A percentile compares a stretch with the other conserved stretches of the same genome.
Conservation (phyloP, 2,888 invertebrate genomes). For the Hemicrepidius hirtus region DNA sequence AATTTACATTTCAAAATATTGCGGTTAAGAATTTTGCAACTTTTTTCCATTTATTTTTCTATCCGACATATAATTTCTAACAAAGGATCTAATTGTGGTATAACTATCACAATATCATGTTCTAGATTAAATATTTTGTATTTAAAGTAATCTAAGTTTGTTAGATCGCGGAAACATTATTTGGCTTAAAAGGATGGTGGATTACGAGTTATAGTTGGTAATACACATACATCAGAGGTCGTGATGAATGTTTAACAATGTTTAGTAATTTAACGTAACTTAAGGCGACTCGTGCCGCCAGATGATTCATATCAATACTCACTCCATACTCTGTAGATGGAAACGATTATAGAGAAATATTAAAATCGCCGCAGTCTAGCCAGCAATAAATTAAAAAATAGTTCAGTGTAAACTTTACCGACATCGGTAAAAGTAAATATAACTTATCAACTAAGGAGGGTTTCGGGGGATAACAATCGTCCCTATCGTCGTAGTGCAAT, state of each 20-base stretch:
- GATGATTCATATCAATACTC: constrained; percentile 60
- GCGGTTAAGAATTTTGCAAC: too few relatives aligned
- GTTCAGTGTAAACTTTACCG: constrained; percentile 34
- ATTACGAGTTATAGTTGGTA: constrained; percentile 45
- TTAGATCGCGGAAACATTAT: constrained; percentile 14
- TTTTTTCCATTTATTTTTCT: too few relatives aligned
- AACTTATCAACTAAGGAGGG: not conserved
- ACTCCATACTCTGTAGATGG: constrained; percentile 48
- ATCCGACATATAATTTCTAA: too few relatives aligned
- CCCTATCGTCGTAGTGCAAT: constrained; percentile 17
- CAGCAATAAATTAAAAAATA: constrained; percentile 44
- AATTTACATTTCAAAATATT: too few relatives aligned
- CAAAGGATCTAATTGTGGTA: too few relatives aligned
- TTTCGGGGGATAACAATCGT: constrained; percentile 11
- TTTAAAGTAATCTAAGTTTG: too few relatives aligned
- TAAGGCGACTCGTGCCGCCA: constrained; percentile 61
- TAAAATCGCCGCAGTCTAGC: constrained; percentile 48
- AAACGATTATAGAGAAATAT: constrained; percentile 51
- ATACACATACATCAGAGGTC: constrained; percentile 58
- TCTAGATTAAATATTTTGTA: too few relatives aligned
- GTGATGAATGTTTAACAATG: constrained; percentile 58
- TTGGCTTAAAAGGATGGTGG: constrained; percentile 32
- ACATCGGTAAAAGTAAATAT: constrained; percentile 20
- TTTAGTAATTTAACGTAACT: constrained; percentile 61
- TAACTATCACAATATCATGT: too few relatives aligned